These are phyloP conservation scores for Chromoteleia sp. DNA, from an alignment of 2,888 invertebrate genomes.

Conservation along the genomic window DNA sequence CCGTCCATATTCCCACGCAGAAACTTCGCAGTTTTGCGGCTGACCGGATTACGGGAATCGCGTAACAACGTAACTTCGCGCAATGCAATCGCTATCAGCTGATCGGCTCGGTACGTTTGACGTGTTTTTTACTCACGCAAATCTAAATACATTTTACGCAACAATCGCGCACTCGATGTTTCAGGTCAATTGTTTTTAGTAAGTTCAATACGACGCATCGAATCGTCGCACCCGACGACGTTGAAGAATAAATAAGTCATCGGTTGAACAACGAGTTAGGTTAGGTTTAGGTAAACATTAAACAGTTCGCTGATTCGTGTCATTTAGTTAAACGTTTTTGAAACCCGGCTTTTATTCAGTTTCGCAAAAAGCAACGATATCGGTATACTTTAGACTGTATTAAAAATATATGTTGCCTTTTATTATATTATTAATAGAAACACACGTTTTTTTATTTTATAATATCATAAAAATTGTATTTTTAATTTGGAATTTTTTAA, in stretches of 20 bases:
- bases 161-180: conserved; percentile 10
- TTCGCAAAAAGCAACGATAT: no score
- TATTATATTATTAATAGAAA: no score
- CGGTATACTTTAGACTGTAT: no score
- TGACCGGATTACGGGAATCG: conserved; percentile 66
- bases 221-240: no score
- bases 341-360: no score
- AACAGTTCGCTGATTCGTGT: background rate
- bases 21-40: conserved; percentile 65
- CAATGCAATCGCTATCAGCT: conserved; percentile 56
- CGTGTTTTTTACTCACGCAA: conserved; percentile 27
- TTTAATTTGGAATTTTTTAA: no score
- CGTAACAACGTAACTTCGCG: conserved; percentile 53
- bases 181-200: conserved; percentile 9
- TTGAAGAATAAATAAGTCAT: no score
- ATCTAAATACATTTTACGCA: conserved; percentile 27
- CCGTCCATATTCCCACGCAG: conserved; percentile 59
- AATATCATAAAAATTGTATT: no score
- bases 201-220: background rate
- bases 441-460: no score
- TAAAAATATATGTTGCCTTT: no score
- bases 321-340: background rate
- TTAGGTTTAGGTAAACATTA: conserved; percentile 55
- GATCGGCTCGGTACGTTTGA: conserved; percentile 47
- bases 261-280: conserved; percentile 28